These are phyloP conservation scores for Trogon surrucura DNA, from an alignment of 2,113 vertebrate genomes.

Conservation along the genomic window DNA sequence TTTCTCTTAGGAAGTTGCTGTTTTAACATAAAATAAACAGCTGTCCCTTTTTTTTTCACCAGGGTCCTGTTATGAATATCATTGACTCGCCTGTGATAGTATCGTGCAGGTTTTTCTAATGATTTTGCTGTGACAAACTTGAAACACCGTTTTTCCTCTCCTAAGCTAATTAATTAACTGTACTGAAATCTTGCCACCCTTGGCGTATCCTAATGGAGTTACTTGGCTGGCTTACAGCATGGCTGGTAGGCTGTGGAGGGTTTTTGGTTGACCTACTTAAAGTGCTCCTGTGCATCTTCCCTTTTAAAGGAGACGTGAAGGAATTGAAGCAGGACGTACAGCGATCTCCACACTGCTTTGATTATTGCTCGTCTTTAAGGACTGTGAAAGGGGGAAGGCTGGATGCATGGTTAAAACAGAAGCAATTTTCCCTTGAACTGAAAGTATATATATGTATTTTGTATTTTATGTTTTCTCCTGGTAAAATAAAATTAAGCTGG, in stretches of 20 bases:
- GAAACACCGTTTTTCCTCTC: rapidly evolving
- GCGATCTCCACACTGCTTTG: background rate
- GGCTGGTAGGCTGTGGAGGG: background rate
- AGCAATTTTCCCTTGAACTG: background rate
- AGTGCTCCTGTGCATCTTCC: background rate
- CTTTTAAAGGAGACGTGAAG: background rate
- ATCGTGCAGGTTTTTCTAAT: background rate
- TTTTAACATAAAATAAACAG: slow-evolving; percentile 7
- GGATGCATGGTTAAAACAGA: background rate
- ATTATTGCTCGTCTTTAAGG: background rate
- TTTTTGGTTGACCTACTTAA: slow-evolving; percentile 58
- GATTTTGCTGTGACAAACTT: background rate
- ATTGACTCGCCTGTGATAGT: background rate
- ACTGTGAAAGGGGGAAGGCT: background rate
- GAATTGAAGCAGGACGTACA: background rate
- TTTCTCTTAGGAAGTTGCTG: background rate
- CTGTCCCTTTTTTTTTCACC: background rate
- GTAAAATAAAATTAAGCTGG: background rate
- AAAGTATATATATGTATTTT: too few species aligned
- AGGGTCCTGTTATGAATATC: background rate
- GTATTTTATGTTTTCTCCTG: background rate
- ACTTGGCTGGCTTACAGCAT: slow-evolving; percentile 19
- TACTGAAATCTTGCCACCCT: background rate
- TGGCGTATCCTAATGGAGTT: background rate
- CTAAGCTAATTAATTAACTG: background rate